phyloP scores from a whole-genome alignment of 1,140 invertebrate species.

The Cotesia typhae region DNA sequence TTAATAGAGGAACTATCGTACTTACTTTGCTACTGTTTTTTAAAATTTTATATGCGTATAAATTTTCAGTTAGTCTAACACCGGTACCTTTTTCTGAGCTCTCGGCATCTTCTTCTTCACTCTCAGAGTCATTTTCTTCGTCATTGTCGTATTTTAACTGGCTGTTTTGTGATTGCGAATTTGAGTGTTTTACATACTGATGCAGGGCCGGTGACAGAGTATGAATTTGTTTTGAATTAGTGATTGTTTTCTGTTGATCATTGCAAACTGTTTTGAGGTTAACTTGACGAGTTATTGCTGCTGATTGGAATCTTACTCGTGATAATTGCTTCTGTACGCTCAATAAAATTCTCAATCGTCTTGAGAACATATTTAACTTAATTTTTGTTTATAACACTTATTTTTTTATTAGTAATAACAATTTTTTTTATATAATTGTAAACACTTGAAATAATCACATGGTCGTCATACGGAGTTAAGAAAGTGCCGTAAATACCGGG shows the following conservation, averaged over 20 bases:
- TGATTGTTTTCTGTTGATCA: background rate
- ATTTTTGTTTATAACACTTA: background rate
- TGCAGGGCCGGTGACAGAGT: background rate
- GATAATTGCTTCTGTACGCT: constrained; percentile 3
- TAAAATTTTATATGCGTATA: constrained; percentile 26
- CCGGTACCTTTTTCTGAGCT: background rate
- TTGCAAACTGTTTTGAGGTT: constrained; percentile 2
- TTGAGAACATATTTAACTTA: constrained; percentile 10
- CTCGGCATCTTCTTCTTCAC: background rate
- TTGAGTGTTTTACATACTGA: background rate
- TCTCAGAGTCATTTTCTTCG: background rate
- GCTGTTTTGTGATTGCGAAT: background rate
- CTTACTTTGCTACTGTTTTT: constrained; percentile 26
- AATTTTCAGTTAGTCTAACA: constrained; percentile 14
- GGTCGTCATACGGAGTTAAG: no score
- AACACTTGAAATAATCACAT: no score
- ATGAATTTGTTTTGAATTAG: background rate
- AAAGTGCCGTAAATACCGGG: no score
- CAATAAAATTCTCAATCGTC: constrained; percentile 1
- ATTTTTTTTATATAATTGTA: no score
- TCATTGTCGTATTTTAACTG: background rate
- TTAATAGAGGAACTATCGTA: constrained; percentile 11
- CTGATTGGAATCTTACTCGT: constrained; percentile 6
- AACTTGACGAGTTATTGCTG: background rate
- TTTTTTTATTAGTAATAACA: background rate